Base-by-base conservation (phyloP, 2,888 invertebrate genomes). In the Acanthacorydalis orientalis region DNA sequence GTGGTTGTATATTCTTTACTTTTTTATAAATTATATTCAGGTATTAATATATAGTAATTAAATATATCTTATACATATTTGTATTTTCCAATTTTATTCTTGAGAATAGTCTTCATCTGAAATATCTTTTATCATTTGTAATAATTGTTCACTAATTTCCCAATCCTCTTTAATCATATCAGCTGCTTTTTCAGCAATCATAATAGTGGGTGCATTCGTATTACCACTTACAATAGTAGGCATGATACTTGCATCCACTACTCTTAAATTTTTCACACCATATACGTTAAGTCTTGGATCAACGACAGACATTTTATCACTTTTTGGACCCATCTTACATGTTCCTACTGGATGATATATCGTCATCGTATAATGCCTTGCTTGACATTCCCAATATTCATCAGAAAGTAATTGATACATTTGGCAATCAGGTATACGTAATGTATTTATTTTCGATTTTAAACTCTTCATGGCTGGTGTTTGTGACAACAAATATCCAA, bases 211-310 rank as follows among this genome's bases (percentile, higher is more conserved):
- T 0, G 84, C 86, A 57, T 87, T 87, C 0, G 86, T 88, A 58
- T 89, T 87, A 0, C 87, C 88, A 33, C 74, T 82, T 0, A 78
- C 70, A 47, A 89, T 83, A 1, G 66, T 74, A 0, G 89, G 89
- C 83, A 90, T 88, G 15, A 90, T 72, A 53, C 86, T 87, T 1
- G 80, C 84, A 60, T 90, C 90, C 2, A 87, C 74, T 0, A 90
- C 81, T 32, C 89, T 69, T 7, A 90, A 67, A 7, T 74, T 71
- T 11, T 65, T 62, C 0, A 87, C 65, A 1, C 85, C 86, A 53
- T 79, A 71, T 0, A 85, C 80, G 58, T 65, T 68, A 11, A 87
- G 60, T 47, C 81, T 69, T 0, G 79, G 65, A 62, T 86, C 80
- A 0, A 88, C 84, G 0, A 87, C 87, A 1, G 80, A 76, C 42